These are phyloP conservation scores for Rhyacichthys aspro DNA, from an alignment of 2,797 vertebrate species.

Conservation along the genomic window DNA sequence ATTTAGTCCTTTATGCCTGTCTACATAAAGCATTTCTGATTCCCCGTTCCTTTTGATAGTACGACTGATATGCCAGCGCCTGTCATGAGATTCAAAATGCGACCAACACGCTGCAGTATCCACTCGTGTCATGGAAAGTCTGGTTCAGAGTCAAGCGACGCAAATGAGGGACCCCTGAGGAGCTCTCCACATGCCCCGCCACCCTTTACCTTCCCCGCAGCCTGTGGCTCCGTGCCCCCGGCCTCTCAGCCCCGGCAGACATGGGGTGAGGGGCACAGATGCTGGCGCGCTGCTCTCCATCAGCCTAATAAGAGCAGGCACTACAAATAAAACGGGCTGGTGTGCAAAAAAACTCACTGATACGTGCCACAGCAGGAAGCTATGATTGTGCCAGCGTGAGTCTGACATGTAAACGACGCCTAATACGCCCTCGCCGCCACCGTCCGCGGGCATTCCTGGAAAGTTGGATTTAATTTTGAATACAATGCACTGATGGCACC, in stretches of 20 bases:
- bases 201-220: slow-evolving; percentile 18
- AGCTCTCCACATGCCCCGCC: slow-evolving; percentile 33
- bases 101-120: slow-evolving; percentile 29
- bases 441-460: slow-evolving; percentile 25
- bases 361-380: slow-evolving; percentile 47
- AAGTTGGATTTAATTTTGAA: slow-evolving; percentile 30
- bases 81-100: slow-evolving; percentile 49
- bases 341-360: slow-evolving; percentile 29
- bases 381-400: slow-evolving; percentile 43
- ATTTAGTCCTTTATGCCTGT: slow-evolving; percentile 5
- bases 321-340: slow-evolving; percentile 63
- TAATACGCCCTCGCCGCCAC: slow-evolving; percentile 20
- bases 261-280: slow-evolving; percentile 53
- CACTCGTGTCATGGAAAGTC: slow-evolving; percentile 46
- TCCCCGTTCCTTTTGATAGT: slow-evolving; percentile 22
- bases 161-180: slow-evolving; percentile 48
- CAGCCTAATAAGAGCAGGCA: slow-evolving; percentile 66
- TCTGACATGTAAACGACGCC: slow-evolving; percentile 50
- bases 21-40: slow-evolving; percentile 24
- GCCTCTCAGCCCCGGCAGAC: slow-evolving; percentile 50
- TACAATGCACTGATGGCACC: slow-evolving; percentile 24
- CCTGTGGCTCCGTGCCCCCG: slow-evolving; percentile 65
- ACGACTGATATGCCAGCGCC: slow-evolving; percentile 48
- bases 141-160: slow-evolving; percentile 37
- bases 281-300: slow-evolving; percentile 58